Evolutionary conservation across 1,140 invertebrate genomes (phyloP), one percentile per base, ranked within the genome.

Genomic region (Drosophila obscura): DNA sequence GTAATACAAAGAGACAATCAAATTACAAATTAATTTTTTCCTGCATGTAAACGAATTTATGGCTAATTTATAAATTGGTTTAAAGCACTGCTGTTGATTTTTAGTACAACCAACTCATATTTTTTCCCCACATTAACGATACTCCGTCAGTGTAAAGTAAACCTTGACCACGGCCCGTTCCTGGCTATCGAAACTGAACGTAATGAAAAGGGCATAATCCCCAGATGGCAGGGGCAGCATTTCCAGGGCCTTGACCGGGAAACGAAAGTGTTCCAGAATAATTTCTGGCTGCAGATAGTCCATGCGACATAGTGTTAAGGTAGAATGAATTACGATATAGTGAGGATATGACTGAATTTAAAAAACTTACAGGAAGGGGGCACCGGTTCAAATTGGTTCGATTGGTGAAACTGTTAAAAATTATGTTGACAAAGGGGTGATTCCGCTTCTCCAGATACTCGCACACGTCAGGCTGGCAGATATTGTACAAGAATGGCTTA

Each of bases 381-480:
- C 85, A 90, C 13, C 68, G 73, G 19, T 75, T 69, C 0, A 87
- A 44, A 46, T 75, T 80, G 6, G 75, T 77, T 9, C 66, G 63
- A 65, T 90, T 90, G 8, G 59, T 64, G 9, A 90, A 87, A 28
- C 78, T 78, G 22, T 80, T 80, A 16, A 90, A 63, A 6, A 90
- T 65, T 1, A 90, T 90, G 24, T 90, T 90, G 4, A 90, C 49
- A 57, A 90, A 90, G 1, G 85, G 85, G 77, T 90, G 81, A 56
- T 90, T 90, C 11, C 81, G 75, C 8, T 81, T 82, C 19, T 90
- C 81, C 62, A 90, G 46, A 65, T 90, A 90, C 26, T 82, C 75
- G 43, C 85, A 90, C 9, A 87, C 22, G 69, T 90, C 68, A 13
- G 62, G 62, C 11, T 78, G 78, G 1, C 41, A 61, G 9, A 90